Evolutionary conservation across 2,888 invertebrate species (phyloP), one percentile per base, ranked within the genome.

Genomic region (Odontocerum albicorne): DNA sequence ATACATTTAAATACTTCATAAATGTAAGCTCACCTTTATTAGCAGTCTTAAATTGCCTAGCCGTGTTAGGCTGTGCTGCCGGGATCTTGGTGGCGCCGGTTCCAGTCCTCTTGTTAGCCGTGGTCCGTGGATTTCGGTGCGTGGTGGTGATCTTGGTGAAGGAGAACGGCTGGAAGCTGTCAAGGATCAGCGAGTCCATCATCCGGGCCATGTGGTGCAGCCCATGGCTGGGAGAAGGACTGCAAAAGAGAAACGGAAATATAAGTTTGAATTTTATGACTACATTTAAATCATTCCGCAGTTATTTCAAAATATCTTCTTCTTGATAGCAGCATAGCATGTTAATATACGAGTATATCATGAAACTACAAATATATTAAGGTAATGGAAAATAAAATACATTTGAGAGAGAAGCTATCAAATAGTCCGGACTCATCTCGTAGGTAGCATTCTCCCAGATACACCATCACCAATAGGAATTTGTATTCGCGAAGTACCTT

Each of bases 161-260:
- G 33, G 83, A 80, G 65, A 83, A 85, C 19, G 86, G 85, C 61
- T 85, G 81, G 62, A 85, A 75, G 52, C 84, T 82, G 64, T 87
- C 85, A 53, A 81, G 71, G 69, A 86, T 83, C 67, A 87, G 75
- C 1, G 86, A 82, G 66, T 87, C 87, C 87, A 87, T 87, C 85
- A 87, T 85, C 45, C 85, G 75, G 44, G 87, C 85, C 82, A 87
- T 83, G 64, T 85, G 86, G 64, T 85, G 85, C 60, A 86, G 79
- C 36, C 74, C 74, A 38, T 70, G 69, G 10, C 81, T 75, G 47
- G 81, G 74, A 40, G 81, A 75, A 43, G 83, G 79, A 65, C 84
- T 83, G 70, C 3, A 40, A 40, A 40, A 3, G 21, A 40, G 6
- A 4, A 20, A 15, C n/a, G n/a, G n/a, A n/a, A n/a, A n/a, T n/a